Evolutionary conservation across 2,113 vertebrate species (phyloP).

Genomic region (Illadopsis cleaveri): DNA sequence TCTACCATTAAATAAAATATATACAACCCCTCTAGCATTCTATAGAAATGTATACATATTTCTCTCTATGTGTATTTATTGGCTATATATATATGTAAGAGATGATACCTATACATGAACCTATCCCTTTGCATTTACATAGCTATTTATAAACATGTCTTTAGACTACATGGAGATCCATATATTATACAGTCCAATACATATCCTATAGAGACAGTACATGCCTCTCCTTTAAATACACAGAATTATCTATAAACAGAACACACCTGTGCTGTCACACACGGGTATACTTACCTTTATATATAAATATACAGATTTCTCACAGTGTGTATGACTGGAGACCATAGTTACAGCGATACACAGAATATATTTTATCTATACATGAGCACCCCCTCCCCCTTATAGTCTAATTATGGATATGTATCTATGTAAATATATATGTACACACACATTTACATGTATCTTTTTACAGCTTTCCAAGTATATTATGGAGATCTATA

Average conservation of each 20-base stretch:
- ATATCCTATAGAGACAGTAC: not conserved
- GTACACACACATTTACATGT: rapidly evolving
- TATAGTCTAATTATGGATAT: no score
- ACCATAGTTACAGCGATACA: not conserved
- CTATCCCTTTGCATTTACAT: not conserved
- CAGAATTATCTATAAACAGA: not conserved
- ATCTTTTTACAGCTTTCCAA: not conserved
- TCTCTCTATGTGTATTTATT: not conserved
- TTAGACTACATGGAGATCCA: not conserved
- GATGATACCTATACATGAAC: not conserved
- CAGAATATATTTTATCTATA: not conserved
- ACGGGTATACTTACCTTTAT: rapidly evolving
- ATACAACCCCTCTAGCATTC: not conserved
- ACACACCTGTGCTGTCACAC: not conserved
- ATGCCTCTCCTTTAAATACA: not conserved
- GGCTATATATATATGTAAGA: no score
- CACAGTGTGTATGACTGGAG: not conserved
- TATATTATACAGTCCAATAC: not conserved
- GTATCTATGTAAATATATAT: not conserved
- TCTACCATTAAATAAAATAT: not conserved
- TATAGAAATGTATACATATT: not conserved
- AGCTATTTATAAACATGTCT: not conserved
- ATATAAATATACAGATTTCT: not conserved
- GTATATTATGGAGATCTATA: not conserved
- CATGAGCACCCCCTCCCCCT: not conserved